phyloP scores from a whole-genome alignment of 2,797 vertebrate species.

The Falco naumanni region DNA sequence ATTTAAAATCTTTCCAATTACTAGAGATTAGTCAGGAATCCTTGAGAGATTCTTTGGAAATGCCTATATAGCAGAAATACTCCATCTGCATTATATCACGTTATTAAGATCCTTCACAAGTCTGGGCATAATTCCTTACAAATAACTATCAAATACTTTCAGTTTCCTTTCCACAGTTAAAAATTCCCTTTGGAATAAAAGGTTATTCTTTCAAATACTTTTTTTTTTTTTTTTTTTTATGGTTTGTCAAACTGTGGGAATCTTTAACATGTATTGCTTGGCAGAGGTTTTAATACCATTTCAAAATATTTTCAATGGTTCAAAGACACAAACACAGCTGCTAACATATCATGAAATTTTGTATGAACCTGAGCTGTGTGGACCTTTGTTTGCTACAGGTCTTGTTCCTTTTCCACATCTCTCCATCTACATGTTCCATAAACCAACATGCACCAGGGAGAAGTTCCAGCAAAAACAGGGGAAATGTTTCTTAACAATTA shows the following conservation, averaged over 20 bases:
- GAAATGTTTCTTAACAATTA: neutral
- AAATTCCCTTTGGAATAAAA: slow-evolving; percentile 45
- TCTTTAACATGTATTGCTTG: neutral
- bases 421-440: neutral
- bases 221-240: slow-evolving; percentile 3
- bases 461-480: neutral
- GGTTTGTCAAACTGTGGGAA: neutral
- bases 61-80: neutral
- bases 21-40: slow-evolving; percentile 23
- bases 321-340: slow-evolving; percentile 11
- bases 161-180: slow-evolving; percentile 18
- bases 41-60: slow-evolving; percentile 34
- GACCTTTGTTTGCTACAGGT: neutral
- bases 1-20: slow-evolving; percentile 39
- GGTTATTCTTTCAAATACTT: slow-evolving; percentile 3
- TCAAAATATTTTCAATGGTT: slow-evolving; percentile 47
- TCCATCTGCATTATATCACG: neutral
- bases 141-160: slow-evolving; percentile 47
- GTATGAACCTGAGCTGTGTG: neutral
- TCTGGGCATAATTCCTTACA: slow-evolving; percentile 43
- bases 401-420: neutral
- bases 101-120: slow-evolving; percentile 30
- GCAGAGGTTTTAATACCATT: slow-evolving; percentile 13
- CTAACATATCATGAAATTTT: neutral
- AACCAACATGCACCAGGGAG: fast-evolving